Evolutionary conservation across 2,113 vertebrate genomes (phyloP), one percentile per base, ranked within the genome.

Genomic region (Colinus virginianus): DNA sequence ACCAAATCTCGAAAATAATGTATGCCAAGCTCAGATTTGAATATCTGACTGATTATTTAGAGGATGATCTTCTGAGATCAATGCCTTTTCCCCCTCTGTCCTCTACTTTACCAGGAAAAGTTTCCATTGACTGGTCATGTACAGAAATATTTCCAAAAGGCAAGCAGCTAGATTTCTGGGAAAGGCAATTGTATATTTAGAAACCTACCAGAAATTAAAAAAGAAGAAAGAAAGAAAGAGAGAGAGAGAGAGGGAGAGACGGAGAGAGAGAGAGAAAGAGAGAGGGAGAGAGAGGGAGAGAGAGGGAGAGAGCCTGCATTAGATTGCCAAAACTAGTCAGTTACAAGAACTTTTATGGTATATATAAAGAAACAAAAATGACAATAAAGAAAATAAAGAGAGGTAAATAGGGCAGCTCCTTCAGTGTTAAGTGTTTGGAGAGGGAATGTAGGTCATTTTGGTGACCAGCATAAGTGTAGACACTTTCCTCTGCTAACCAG

Each of bases 91-190:
- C 78, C 30, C 12, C 8, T 3, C 1, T 36, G 90, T 83, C 42
- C 16, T 21, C 8, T 48, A 19, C 25, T 81, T 93, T 28, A 70
- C 30, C 32, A 86, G 85, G 58, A 86, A 90, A 89, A 74, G 5
- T 46, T 85, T 87, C 38, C 46, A 74, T 42, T 90, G 63, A 82
- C 58, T 75, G 23, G 15, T 62, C 53, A 83, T 68, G 80, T 49
- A 74, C 21, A 83, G 45, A 90, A 80, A 86, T 67, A 69, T 61
- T 90, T 95, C 75, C 68, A 69, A 93, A 90, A 86, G 42, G 13
- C 42, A 90, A 43, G 34, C 14, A 85, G n/a, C 17, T 75, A 70
- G 61, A 68, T 48, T 93, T 88, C 68, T 71, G 53, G 45, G 56
- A 90, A 94, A 74, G 6, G 34, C 61, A 75, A 85, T 2, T 2